Conservation (phyloP, 2,888 invertebrate genomes). For the Ecdyonurus torrentis region DNA sequence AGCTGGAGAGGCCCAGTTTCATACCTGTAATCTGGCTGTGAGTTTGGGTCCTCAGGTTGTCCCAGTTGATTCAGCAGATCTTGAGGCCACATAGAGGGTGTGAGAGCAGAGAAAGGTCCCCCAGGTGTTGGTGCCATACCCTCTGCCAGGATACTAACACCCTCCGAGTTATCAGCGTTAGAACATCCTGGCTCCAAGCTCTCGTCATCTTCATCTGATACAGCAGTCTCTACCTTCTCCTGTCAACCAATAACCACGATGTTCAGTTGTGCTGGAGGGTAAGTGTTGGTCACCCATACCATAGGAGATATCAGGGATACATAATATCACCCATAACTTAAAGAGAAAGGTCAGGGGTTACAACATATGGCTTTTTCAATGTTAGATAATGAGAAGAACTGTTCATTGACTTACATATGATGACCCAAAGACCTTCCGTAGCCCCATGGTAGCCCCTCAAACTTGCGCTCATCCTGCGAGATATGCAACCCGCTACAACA, state of each 20-base stretch:
- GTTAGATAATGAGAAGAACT: too few relatives aligned
- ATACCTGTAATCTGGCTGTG: conserved; percentile 49
- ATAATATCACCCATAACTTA: too few relatives aligned
- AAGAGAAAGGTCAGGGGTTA: too few relatives aligned
- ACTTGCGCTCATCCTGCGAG: too few relatives aligned
- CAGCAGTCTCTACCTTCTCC: conserved; percentile 59
- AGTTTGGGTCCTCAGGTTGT: conserved; percentile 60
- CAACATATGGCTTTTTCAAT: too few relatives aligned
- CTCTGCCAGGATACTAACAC: conserved; percentile 48
- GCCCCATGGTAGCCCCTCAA: too few relatives aligned
- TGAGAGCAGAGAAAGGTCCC: conserved; percentile 86
- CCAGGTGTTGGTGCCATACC: conserved; percentile 60
- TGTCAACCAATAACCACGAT: conserved; percentile 26
- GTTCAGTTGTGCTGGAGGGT: not conserved
- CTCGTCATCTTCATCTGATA: conserved; percentile 61
- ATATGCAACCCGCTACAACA: too few relatives aligned
- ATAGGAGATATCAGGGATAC: too few relatives aligned
- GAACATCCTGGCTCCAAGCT: conserved; percentile 35
- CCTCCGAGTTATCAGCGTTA: conserved; percentile 44
- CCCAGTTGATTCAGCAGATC: conserved; percentile 70
- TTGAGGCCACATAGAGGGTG: conserved; percentile 94
- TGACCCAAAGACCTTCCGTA: too few relatives aligned
- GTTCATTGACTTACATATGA: too few relatives aligned
- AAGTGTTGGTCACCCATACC: too few relatives aligned
- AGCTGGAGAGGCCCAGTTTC: too few relatives aligned